Evolutionary conservation across 2,888 invertebrate species (phyloP).

Genomic region (Nomada ferruginata): DNA sequence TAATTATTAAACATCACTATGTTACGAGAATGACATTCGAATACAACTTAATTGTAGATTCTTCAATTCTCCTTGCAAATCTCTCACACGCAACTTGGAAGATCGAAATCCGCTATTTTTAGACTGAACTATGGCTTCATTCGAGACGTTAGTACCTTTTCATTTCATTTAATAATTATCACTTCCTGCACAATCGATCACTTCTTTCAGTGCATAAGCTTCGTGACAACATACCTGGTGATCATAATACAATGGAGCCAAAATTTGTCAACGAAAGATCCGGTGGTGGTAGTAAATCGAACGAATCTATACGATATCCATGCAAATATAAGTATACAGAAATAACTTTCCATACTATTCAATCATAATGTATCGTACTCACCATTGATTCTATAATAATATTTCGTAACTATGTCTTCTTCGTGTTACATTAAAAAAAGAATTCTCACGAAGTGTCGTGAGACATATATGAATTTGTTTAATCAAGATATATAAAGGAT

Average conservation of each 20-base stretch:
- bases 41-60: neutral
- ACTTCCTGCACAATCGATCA: too few species aligned
- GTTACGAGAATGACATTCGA: neutral
- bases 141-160: slow-evolving; percentile 33
- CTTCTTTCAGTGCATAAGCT: slow-evolving; percentile 37
- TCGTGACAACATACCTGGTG: slow-evolving; percentile 42
- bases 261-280: fast-evolving
- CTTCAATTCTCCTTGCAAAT: slow-evolving; percentile 53
- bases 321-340: neutral
- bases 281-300: neutral
- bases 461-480: neutral
- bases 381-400: too few species aligned
- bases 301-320: neutral
- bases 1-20: neutral
- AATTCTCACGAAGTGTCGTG: too few species aligned
- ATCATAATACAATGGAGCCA: slow-evolving; percentile 43
- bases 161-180: neutral
- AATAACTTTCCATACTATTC: too few species aligned
- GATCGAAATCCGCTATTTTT: slow-evolving; percentile 18
- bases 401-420: too few species aligned
- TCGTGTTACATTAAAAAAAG: too few species aligned
- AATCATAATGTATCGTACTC: too few species aligned
- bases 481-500: neutral
- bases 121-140: slow-evolving; percentile 30
- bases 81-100: slow-evolving; percentile 12